Evolutionary conservation across 2,113 vertebrate genomes (phyloP).

Genomic region (Perccottus glenii): DNA sequence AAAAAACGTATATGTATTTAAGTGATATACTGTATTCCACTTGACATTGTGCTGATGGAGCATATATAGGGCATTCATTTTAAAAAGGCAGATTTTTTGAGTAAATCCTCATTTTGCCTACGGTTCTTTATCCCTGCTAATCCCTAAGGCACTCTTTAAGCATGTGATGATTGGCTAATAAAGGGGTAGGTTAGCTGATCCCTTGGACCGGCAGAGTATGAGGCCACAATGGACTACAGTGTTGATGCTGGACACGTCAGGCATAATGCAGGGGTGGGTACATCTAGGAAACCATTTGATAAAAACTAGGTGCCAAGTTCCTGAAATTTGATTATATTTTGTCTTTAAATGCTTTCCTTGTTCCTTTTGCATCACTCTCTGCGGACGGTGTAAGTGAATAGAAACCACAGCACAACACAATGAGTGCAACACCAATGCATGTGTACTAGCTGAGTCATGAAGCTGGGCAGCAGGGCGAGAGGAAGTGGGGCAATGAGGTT

Average conservation of each 20-base stretch:
- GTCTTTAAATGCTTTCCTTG: neutral
- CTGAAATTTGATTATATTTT: neutral
- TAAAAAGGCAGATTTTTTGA: slow-evolving; percentile 32
- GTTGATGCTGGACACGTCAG: neutral
- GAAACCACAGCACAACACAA: slow-evolving; percentile 24
- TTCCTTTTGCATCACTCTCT: neutral
- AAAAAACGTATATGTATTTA: slow-evolving; percentile 16
- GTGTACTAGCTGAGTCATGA: neutral
- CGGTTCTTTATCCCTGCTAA: slow-evolving; percentile 61
- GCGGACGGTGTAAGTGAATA: slow-evolving; percentile 9
- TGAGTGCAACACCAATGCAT: neutral
- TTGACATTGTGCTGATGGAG: slow-evolving; percentile 47
- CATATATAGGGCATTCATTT: slow-evolving; percentile 38
- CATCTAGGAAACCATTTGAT: no score
- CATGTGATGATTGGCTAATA: slow-evolving; percentile 70
- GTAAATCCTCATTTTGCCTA: slow-evolving; percentile 44
- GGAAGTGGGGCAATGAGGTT: neutral
- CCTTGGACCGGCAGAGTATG: slow-evolving; percentile 16
- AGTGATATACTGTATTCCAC: slow-evolving; percentile 18
- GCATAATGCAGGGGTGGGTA: neutral
- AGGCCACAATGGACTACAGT: slow-evolving; percentile 8
- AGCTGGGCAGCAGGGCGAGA: neutral
- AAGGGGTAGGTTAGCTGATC: slow-evolving; percentile 57
- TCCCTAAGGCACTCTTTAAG: slow-evolving; percentile 61
- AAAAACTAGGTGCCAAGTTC: neutral